Conservation (phyloP, 2,888 invertebrate species). For the Hydropsyche betteni region DNA sequence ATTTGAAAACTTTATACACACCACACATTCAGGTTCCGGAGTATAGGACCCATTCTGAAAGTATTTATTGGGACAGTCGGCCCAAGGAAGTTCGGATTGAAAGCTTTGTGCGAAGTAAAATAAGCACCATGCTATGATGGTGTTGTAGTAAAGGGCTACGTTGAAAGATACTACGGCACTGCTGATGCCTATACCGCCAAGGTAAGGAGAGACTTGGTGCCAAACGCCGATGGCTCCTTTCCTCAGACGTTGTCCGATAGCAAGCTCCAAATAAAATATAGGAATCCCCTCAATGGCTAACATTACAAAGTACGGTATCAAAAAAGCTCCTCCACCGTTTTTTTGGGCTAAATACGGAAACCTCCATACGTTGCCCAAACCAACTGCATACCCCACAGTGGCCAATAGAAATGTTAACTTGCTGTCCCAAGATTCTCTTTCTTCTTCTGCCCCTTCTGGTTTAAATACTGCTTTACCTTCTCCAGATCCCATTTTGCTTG, state of each 20-base stretch:
- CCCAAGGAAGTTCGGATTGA: conserved; percentile 90
- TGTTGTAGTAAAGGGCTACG: conserved; percentile 96
- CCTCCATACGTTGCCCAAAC: conserved; percentile 94
- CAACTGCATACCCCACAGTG: conserved; percentile 95
- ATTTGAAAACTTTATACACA: conserved; percentile 61
- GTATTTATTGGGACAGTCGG: conserved; percentile 86
- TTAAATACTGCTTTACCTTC: conserved; percentile 73
- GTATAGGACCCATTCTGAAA: conserved; percentile 82
- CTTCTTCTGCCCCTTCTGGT: conserved; percentile 77
- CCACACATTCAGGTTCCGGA: conserved; percentile 82
- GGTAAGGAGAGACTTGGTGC: conserved; percentile 90
- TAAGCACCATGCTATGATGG: conserved; percentile 97
- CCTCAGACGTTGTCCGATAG: conserved; percentile 91
- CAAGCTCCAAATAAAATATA: conserved; percentile 94
- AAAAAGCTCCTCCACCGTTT: conserved; percentile 95
- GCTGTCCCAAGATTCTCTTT: conserved; percentile 92
- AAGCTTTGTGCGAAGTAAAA: conserved; percentile 95
- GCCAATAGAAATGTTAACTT: conserved; percentile 91
- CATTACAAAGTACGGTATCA: conserved; percentile 97
- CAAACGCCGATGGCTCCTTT: conserved; percentile 96
- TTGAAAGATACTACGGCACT: conserved; percentile 96
- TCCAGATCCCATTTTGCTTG: conserved; percentile 72
- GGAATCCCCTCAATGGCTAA: conserved; percentile 93
- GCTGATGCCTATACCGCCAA: conserved; percentile 91
- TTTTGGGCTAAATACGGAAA: conserved; percentile 95